Conservation (phyloP, 2,113 vertebrate genomes). For the Columbina picui region DNA sequence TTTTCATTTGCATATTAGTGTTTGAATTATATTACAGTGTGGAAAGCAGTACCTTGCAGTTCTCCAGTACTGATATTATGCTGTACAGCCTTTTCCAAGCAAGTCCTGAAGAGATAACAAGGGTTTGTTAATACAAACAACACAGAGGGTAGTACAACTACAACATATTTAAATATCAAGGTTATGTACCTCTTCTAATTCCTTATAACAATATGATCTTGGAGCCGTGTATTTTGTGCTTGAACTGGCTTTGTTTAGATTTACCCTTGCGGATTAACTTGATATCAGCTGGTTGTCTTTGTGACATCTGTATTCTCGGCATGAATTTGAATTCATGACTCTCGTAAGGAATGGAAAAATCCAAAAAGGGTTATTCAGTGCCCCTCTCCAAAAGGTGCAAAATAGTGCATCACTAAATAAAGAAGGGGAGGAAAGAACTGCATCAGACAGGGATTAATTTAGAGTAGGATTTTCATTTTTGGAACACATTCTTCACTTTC, state of each 20-base stretch:
- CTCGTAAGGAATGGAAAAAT: background rate
- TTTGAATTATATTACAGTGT: background rate
- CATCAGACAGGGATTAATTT: constrained; percentile 16
- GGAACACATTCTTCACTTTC: constrained; percentile 10
- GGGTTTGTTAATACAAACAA: background rate
- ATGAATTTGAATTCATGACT: background rate
- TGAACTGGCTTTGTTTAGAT: background rate
- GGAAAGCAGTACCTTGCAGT: background rate
- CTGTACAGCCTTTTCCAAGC: background rate
- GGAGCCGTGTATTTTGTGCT: background rate
- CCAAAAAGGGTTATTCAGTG: background rate
- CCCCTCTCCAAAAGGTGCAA: background rate
- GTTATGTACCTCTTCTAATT: background rate
- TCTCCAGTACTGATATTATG: background rate
- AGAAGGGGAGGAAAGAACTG: background rate
- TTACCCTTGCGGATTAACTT: background rate
- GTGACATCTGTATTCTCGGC: background rate
- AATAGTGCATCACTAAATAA: constrained; percentile 12
- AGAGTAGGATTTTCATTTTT: constrained; percentile 32
- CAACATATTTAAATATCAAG: background rate
- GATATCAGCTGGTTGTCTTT: background rate
- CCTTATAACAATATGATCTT: background rate
- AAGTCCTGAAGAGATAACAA: background rate
- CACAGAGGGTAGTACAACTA: background rate
- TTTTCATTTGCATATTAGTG: background rate